Evolutionary conservation across 2,888 invertebrate species (phyloP).

Genomic region (Ichneumoninae sp.): DNA sequence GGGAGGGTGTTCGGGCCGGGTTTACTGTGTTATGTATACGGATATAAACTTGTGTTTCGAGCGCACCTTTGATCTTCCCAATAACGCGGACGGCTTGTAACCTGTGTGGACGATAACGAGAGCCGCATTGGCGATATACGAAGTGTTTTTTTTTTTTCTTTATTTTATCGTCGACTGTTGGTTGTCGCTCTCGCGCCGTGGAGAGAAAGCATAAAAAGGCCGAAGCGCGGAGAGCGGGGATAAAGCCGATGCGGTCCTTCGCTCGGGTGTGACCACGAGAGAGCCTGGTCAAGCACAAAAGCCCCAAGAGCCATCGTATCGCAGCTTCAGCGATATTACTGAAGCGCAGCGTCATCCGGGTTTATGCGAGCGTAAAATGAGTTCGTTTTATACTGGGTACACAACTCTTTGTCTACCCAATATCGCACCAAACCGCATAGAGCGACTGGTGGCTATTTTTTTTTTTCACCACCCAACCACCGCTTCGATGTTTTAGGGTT

Average conservation of each 20-base stretch:
- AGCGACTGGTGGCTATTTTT: neutral
- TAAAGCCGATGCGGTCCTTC: constrained; percentile 31
- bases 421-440: neutral
- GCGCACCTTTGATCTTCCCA: constrained; percentile 62
- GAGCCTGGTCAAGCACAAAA: constrained; percentile 54
- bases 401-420: constrained; percentile 13
- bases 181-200: constrained; percentile 26
- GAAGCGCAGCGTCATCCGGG: constrained; percentile 43
- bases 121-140: constrained; percentile 48
- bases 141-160: constrained; percentile 12
- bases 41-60: constrained; percentile 6
- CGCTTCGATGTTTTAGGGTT: constrained; percentile 21
- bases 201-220: constrained; percentile 43
- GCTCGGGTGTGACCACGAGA: constrained; percentile 40
- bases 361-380: constrained; percentile 65
- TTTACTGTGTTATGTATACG: neutral
- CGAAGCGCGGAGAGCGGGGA: constrained; percentile 29
- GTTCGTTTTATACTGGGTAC: constrained; percentile 34
- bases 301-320: constrained; percentile 40
- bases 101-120: constrained; percentile 55
- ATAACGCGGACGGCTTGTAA: constrained; percentile 52
- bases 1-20: neutral
- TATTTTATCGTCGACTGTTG: constrained; percentile 53
- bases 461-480: neutral
- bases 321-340: constrained; percentile 13